These are phyloP conservation scores for Strigamia maritima DNA, from an alignment of 2,888 invertebrate species.

Conservation along the genomic window DNA sequence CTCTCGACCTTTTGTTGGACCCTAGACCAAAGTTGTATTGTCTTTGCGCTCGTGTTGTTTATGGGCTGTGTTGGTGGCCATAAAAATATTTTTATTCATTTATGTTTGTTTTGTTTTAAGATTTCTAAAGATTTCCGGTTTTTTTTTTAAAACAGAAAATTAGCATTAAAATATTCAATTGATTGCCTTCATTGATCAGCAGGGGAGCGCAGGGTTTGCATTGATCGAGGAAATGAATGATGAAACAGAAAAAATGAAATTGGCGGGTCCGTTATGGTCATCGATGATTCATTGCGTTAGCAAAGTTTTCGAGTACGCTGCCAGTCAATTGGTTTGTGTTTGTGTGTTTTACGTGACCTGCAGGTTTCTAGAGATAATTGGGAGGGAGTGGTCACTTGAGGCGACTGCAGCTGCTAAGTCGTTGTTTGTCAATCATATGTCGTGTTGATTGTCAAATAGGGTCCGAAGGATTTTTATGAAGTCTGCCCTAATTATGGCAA, in stretches of 20 bases:
- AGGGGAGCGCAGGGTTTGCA: not conserved
- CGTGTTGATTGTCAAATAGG: constrained; percentile 30
- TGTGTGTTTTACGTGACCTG: constrained; percentile 32
- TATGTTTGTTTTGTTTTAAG: not conserved
- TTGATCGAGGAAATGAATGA: not conserved
- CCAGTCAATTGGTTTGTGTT: constrained; percentile 24
- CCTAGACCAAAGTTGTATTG: not conserved
- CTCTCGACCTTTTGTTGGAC: constrained; percentile 16
- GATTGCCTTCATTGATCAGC: not conserved
- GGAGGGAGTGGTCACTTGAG: constrained; percentile 18
- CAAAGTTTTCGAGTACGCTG: constrained; percentile 18
- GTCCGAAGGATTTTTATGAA: constrained; percentile 32
- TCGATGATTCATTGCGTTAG: constrained; percentile 29
- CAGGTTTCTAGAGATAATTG: constrained; percentile 23
- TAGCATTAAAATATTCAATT: too few species aligned
- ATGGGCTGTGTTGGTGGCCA: not conserved
- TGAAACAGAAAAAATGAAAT: not conserved
- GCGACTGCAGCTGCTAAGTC: constrained; percentile 22
- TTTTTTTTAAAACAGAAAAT: not conserved
- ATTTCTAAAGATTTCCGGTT: not conserved
- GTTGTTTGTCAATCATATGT: constrained; percentile 34
- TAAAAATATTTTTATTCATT: constrained; percentile 8
- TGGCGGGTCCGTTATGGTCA: constrained; percentile 25
- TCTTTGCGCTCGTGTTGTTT: not conserved
- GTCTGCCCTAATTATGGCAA: constrained; percentile 31